A percentile compares a stretch with the other conserved stretches of the same genome.
phyloP scores from a whole-genome alignment of 2,797 vertebrate species.

The Margarornis squamiger region DNA sequence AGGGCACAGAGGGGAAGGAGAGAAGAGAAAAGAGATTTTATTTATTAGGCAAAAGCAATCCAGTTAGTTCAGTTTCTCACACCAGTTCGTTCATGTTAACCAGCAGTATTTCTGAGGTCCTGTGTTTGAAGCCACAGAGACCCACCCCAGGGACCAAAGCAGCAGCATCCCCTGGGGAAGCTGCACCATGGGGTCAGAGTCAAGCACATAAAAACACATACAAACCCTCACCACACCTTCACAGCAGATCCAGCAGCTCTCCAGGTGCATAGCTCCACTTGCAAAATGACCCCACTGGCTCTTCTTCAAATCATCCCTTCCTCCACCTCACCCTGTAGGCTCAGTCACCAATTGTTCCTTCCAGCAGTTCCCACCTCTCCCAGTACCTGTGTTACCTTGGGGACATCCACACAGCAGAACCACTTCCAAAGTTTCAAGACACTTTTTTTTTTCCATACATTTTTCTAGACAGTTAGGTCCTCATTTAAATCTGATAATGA shows the following conservation, averaged over 20 bases:
- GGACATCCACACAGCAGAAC: not conserved
- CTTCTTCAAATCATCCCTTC: not conserved
- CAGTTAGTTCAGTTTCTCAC: not conserved
- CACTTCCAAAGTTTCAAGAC: not conserved
- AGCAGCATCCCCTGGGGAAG: not conserved
- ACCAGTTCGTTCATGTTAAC: not conserved
- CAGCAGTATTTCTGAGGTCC: not conserved
- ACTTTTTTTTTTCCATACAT: not conserved
- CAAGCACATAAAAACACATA: not conserved
- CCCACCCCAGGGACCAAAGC: not conserved
- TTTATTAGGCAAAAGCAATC: not conserved
- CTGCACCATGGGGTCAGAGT: rapidly evolving
- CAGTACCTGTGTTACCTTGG: not conserved
- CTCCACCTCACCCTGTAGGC: not conserved
- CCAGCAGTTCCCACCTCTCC: not conserved
- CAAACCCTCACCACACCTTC: not conserved
- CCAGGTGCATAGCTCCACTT: not conserved
- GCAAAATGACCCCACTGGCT: not conserved
- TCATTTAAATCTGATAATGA: not conserved
- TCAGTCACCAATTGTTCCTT: rapidly evolving
- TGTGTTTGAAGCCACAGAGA: not conserved
- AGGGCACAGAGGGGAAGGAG: not conserved
- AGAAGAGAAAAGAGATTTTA: not conserved
- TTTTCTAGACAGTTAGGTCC: not conserved
- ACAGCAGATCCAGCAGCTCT: not conserved